Evolutionary conservation across 2,113 vertebrate genomes (phyloP).

Genomic region (Excalfactoria chinensis): DNA sequence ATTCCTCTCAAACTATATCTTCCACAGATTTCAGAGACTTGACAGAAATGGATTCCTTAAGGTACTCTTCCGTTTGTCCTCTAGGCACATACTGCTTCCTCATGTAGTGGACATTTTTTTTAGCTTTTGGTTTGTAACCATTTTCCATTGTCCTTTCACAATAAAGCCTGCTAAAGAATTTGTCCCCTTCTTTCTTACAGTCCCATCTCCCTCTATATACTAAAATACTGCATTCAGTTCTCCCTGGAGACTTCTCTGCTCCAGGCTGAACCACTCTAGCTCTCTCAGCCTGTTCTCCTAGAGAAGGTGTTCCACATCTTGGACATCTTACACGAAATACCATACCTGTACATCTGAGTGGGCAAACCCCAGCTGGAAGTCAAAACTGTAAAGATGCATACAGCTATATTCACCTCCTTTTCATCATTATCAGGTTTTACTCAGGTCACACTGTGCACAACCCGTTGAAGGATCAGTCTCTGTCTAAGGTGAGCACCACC

Average conservation of each 20-base stretch:
- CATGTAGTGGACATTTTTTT: too few species aligned
- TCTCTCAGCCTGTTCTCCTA: too few species aligned
- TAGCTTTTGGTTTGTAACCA: too few species aligned
- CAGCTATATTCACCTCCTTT: not conserved
- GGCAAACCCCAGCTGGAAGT: not conserved
- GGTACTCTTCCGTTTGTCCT: not conserved
- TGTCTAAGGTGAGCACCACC: accelerated
- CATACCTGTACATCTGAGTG: not conserved
- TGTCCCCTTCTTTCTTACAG: too few species aligned
- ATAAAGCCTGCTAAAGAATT: too few species aligned
- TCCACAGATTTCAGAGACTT: not conserved
- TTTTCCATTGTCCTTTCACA: too few species aligned
- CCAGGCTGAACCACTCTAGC: too few species aligned
- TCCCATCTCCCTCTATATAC: too few species aligned
- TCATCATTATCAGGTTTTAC: accelerated
- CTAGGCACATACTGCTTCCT: not conserved
- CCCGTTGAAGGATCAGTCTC: accelerated
- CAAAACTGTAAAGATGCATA: not conserved
- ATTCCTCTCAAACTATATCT: not conserved
- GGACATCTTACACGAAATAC: not conserved
- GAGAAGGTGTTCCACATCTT: too few species aligned
- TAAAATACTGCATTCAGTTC: too few species aligned
- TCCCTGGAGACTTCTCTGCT: too few species aligned
- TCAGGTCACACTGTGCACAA: too few species aligned
- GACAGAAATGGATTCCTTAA: not conserved